Evolutionary conservation across 2,888 invertebrate genomes (phyloP), one percentile per base, ranked within the genome.

Genomic region (Catocala sponsa): DNA sequence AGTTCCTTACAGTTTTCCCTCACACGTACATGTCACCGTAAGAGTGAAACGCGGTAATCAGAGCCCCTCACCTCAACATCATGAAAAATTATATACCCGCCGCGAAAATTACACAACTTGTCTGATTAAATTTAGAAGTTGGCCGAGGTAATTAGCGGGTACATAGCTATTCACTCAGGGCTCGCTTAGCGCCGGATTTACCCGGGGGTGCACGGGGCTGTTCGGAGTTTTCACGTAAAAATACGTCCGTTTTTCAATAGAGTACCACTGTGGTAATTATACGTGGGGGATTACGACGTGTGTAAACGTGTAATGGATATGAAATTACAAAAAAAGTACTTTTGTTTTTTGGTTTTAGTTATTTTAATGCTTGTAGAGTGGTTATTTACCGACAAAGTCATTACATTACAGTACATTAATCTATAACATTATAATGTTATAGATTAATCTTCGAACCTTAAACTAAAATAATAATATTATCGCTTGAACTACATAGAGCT

Each of bases 91-190:
- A 92, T 90, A 87, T 85, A 85, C 86, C 82, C 82, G 72, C 67
- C 72, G 82, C 79, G 90, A 83, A 88, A 90, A 91, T 92, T 90
- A 88, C 85, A 80, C 80, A 93, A 94, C 84, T 94, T 92, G 90
- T 85, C 87, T 94, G 91, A 93, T 94, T 94, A 94, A 94, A 94
- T 94, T 93, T 92, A 90, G 89, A 94, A 94, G 92, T 94, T 94
- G 87, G 81, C 64, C 70, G 76, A 67, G 56, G 88, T 94, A 94
- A 94, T 94, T 94, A 94, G 89, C 74, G 79, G 74, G 83, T 82
- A 94, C 94, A 94, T 90, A 85, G 91, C 91, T 91, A 91, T 94
- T 92, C 94, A 94, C 94, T 94, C 93, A 90, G 90, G 78, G 78
- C 77, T 68, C 86, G 82, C 85, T 87, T 84, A 84, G 84, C 80